Base-by-base conservation (phyloP, 2,888 invertebrate genomes). In the Timema cristinae region DNA sequence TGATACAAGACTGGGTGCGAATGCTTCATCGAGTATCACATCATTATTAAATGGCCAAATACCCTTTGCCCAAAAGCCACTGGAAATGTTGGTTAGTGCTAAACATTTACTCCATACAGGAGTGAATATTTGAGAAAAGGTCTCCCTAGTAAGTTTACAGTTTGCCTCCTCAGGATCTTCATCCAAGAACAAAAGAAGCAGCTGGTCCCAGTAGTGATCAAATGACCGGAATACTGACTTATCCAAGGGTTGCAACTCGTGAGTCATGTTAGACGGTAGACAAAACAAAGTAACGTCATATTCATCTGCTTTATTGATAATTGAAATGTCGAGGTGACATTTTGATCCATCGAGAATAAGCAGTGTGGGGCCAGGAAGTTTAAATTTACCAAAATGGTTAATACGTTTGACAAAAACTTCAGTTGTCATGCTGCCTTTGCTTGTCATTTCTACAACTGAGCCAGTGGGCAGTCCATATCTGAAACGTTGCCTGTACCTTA, bases 371-470 rank as follows among this genome's bases (percentile, higher is more conserved):
- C 59, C 59, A 32, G 59, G 9, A 0, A n/a, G 59, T n/a, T 59
- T 59, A 32, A n/a, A 59, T 59, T 59, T 7, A 59, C 15, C 32
- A n/a, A 13, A n/a, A n/a, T 59, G 15, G 32, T n/a, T n/a, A 16
- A 13, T 59, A 15, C 59, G n/a, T 59, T 59, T 59, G 16, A 59
- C 59, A 59, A 59, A n/a, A 9, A 4, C 15, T n/a, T n/a, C 16
- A 13, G 9, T n/a, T n/a, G 59, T 59, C n/a, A 59, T 13, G 32
- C 59, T 59, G 15, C 59, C 59, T n/a, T 59, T 59, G 15, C 13
- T 32, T n/a, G 59, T 59, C 59, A 59, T 59, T 59, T 59, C 59
- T n/a, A n/a, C 59, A 59, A 59, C 59, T n/a, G n/a, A 59, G 9
- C 59, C 59, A n/a, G 59, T 32, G 9, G 9, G 8, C n/a, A 59